Conservation (phyloP, 2,113 vertebrate species). For the Nanger granti region DNA sequence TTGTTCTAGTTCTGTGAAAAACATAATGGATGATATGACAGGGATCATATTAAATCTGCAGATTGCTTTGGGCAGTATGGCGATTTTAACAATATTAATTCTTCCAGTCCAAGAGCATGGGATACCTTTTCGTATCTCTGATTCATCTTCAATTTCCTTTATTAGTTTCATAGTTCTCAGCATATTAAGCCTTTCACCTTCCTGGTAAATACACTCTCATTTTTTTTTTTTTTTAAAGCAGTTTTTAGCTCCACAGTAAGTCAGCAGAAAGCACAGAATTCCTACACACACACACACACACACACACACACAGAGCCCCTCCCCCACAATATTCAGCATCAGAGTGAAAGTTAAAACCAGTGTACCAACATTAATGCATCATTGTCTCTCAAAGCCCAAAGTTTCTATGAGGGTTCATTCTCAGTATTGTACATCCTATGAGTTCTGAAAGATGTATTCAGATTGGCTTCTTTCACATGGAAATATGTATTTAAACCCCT, state of each 20-base stretch:
- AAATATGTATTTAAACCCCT: background rate
- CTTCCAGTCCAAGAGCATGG: background rate
- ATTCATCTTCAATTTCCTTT: background rate
- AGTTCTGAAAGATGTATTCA: background rate
- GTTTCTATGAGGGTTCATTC: background rate
- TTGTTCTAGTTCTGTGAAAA: background rate
- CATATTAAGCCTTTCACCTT: background rate
- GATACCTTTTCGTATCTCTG: background rate
- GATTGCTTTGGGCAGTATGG: background rate
- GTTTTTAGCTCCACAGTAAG: background rate
- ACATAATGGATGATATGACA: background rate
- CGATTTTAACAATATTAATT: background rate
- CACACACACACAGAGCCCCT: background rate
- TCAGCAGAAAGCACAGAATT: background rate
- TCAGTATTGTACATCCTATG: background rate
- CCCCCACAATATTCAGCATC: background rate
- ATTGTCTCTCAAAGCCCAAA: background rate
- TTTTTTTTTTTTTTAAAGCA: background rate
- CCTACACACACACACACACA: background rate
- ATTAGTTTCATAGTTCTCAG: background rate
- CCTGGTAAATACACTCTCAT: background rate
- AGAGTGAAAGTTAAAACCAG: background rate
- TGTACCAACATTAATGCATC: background rate
- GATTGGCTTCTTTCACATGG: background rate
- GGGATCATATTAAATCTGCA: background rate